phyloP scores from a whole-genome alignment of 1,140 invertebrate species.

The Drosophila teissieri region DNA sequence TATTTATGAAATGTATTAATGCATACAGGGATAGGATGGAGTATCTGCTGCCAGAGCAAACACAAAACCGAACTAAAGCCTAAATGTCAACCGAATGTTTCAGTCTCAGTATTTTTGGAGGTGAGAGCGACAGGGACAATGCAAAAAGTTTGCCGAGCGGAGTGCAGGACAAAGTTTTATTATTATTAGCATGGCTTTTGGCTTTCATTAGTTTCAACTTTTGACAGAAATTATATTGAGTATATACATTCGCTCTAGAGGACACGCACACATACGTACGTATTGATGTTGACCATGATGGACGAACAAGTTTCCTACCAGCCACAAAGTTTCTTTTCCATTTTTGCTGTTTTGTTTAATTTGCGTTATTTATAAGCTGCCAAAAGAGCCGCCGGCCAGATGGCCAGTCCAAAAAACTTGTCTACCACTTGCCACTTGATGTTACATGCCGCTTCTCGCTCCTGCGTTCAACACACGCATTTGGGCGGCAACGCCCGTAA shows the following conservation, averaged over 20 bases:
- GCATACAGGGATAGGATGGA: conserved; percentile 25
- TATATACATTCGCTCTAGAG: conserved; percentile 32
- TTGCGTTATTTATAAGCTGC: conserved; percentile 76
- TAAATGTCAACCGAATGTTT: conserved; percentile 46
- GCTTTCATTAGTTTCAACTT: conserved; percentile 82
- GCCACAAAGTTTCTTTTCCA: conserved; percentile 66
- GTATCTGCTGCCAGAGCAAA: conserved; percentile 13
- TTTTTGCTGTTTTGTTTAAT: conserved; percentile 71
- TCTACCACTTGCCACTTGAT: conserved; percentile 41
- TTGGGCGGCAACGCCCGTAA: conserved; percentile 36
- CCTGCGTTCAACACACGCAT: conserved; percentile 52
- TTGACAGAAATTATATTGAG: conserved; percentile 81
- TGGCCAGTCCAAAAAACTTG: conserved; percentile 48
- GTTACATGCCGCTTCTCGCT: background rate
- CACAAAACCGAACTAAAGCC: conserved; percentile 21
- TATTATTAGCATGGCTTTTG: conserved; percentile 77
- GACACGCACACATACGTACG: conserved; percentile 2
- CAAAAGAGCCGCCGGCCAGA: conserved; percentile 50
- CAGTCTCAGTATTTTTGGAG: conserved; percentile 10
- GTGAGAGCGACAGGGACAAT: conserved; percentile 53
- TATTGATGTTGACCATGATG: conserved; percentile 72
- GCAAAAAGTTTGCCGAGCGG: conserved; percentile 60
- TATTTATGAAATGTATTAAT: conserved; percentile 78
- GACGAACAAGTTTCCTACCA: conserved; percentile 49
- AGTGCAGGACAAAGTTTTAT: conserved; percentile 69